Evolutionary conservation across 2,797 vertebrate species (phyloP).

Genomic region (Hafferia zeledoni): DNA sequence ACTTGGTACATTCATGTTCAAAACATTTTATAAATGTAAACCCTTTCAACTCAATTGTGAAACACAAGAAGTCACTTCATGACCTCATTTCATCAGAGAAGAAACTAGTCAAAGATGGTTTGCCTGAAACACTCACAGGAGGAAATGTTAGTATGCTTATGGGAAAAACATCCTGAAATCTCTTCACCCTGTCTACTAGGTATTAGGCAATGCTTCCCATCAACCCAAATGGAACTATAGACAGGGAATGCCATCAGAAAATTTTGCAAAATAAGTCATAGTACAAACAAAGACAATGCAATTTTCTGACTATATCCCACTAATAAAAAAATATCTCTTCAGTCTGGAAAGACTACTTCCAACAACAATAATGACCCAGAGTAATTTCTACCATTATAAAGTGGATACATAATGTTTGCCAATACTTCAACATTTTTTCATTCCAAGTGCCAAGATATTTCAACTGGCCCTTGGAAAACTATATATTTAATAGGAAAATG

Average conservation of each 20-base stretch:
- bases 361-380: neutral
- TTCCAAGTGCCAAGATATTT: neutral
- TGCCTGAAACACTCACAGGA: neutral
- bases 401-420: conserved; percentile 11
- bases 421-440: conserved; percentile 41
- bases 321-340: neutral
- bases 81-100: neutral
- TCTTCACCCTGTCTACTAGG: neutral
- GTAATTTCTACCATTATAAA: neutral
- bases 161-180: neutral
- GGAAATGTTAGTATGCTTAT: neutral
- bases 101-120: neutral
- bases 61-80: neutral
- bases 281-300: neutral
- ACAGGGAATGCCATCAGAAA: neutral
- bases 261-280: neutral
- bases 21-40: neutral
- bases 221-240: fast-evolving
- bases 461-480: neutral
- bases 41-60: neutral
- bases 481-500: conserved; percentile 10
- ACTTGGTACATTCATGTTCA: neutral
- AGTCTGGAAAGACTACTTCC: neutral
- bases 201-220: neutral
- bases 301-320: neutral